Evolutionary conservation across 2,113 vertebrate genomes (phyloP).

Genomic region (human): GRCh38 chr11:29283001-29283500

Average conservation of each 20-base stretch:
- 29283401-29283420: neutral
- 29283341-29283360: neutral
- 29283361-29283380: neutral
- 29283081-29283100: neutral
- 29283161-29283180: neutral
- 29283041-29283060: neutral
- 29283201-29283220: neutral
- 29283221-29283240: neutral
- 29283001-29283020: neutral
- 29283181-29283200: neutral
- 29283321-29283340: neutral
- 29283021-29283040: neutral
- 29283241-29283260: neutral
- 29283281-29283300: neutral
- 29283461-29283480: neutral
- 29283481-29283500: neutral
- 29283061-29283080: neutral
- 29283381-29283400: neutral
- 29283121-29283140: neutral
- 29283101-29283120: neutral
- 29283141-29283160: neutral
- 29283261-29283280: neutral
- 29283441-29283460: neutral
- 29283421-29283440: neutral
- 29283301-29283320: neutral